These are phyloP conservation scores for Drosophila orena DNA, from an alignment of 1,140 invertebrate species.

Conservation along the genomic window DNA sequence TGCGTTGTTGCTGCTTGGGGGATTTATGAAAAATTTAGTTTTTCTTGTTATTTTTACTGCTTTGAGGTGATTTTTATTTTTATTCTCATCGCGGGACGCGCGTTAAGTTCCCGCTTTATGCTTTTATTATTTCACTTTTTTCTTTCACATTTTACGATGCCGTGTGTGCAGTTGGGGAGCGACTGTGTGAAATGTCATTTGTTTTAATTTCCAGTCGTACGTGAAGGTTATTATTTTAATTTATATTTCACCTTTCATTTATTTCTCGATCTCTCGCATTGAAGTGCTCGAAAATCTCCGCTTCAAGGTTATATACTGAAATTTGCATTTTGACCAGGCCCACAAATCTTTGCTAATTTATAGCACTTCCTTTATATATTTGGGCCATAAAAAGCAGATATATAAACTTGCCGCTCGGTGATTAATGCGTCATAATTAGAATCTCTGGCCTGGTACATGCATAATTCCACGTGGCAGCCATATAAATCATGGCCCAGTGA, in stretches of 20 bases:
- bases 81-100: constrained; percentile 45
- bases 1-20: constrained; percentile 28
- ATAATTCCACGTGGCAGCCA: constrained; percentile 50
- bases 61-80: constrained; percentile 51
- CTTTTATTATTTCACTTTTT: constrained; percentile 18
- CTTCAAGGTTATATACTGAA: constrained; percentile 15
- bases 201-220: constrained; percentile 52
- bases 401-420: constrained; percentile 29
- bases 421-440: constrained; percentile 57
- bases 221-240: constrained; percentile 56
- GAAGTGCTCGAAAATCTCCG: constrained; percentile 10
- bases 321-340: constrained; percentile 21
- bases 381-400: constrained; percentile 51
- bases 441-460: constrained; percentile 14
- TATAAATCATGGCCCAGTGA: constrained; percentile 44
- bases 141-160: constrained; percentile 17
- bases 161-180: constrained; percentile 10
- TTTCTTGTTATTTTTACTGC: constrained; percentile 57
- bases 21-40: constrained; percentile 62
- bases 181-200: constrained; percentile 53
- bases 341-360: constrained; percentile 41
- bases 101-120: constrained; percentile 35
- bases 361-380: constrained; percentile 18
- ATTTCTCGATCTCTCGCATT: background rate
- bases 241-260: constrained; percentile 32